A percentile compares a stretch with the other conserved stretches of the same genome.
phyloP scores from a whole-genome alignment of 2,113 vertebrate genomes.

The Melanostigma gelatinosum region DNA sequence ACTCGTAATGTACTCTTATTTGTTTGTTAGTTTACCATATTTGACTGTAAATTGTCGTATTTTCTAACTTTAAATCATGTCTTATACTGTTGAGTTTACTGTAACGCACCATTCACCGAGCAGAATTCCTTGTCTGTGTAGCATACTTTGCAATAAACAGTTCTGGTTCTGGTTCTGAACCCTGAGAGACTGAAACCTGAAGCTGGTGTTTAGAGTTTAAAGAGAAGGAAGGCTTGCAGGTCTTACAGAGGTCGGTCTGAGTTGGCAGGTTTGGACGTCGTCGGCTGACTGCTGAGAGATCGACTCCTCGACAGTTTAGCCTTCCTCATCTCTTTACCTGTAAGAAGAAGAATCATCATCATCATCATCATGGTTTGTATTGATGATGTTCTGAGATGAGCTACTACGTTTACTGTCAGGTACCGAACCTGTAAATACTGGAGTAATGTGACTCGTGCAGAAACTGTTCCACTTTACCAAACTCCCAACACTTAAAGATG shows the following conservation, averaged over 20 bases:
- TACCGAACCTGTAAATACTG: too few relatives aligned
- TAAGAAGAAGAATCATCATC: constrained; percentile 44
- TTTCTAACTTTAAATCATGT: too few relatives aligned
- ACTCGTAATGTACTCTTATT: too few relatives aligned
- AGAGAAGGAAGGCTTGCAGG: not conserved
- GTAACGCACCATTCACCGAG: too few relatives aligned
- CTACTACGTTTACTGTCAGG: not conserved
- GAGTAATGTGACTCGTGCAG: not conserved
- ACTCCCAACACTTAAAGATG: too few relatives aligned
- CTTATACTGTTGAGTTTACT: too few relatives aligned
- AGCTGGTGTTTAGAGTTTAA: not conserved
- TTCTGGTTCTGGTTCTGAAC: not conserved
- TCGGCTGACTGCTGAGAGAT: constrained; percentile 92
- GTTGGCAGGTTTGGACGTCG: constrained; percentile 88
- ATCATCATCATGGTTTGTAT: not conserved
- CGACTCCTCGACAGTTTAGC: constrained; percentile 93
- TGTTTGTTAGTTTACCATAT: too few relatives aligned
- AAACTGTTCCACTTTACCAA: too few relatives aligned
- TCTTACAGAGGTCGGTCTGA: constrained; percentile 89
- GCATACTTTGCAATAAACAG: too few relatives aligned
- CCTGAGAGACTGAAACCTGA: not conserved
- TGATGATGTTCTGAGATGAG: not conserved
- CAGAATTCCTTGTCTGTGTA: too few relatives aligned
- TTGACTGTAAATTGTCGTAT: too few relatives aligned
- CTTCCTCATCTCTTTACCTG: constrained; percentile 94